Conservation (phyloP, 1,140 invertebrate genomes). For the Drosophila kohkoa region DNA sequence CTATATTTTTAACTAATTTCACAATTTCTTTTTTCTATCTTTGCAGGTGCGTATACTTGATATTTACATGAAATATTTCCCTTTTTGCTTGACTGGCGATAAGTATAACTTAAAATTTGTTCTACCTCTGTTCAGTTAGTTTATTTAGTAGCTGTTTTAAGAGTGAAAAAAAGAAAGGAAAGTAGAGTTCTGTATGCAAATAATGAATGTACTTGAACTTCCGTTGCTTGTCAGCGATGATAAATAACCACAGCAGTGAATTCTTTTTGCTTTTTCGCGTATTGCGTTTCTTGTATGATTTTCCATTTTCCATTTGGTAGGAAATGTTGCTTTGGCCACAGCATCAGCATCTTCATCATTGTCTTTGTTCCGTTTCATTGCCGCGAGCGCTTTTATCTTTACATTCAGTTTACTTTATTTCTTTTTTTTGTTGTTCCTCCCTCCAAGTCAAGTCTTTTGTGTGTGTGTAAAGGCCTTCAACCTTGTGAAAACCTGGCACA, state of each 20-base stretch:
- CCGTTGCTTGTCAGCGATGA: slow-evolving; percentile 1
- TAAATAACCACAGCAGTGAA: slow-evolving; percentile 26
- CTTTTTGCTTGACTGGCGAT: not conserved
- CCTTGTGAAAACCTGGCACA: slow-evolving; percentile 17
- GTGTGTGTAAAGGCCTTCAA: slow-evolving; percentile 24
- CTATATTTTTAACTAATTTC: not conserved
- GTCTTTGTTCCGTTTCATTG: slow-evolving; percentile 64
- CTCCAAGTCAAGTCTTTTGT: slow-evolving; percentile 52
- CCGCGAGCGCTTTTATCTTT: slow-evolving; percentile 74
- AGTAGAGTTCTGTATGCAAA: not conserved
- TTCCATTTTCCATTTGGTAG: slow-evolving; percentile 41
- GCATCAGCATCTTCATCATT: slow-evolving; percentile 57
- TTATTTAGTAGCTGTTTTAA: not conserved
- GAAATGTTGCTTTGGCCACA: slow-evolving; percentile 28
- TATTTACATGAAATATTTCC: not conserved
- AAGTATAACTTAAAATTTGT: slow-evolving; percentile 19
- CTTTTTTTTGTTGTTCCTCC: slow-evolving; percentile 43
- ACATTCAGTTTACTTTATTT: slow-evolving; percentile 78
- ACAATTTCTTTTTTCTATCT: slow-evolving; percentile 19
- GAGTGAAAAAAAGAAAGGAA: not conserved
- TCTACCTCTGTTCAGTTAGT: not conserved
- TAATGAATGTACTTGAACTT: not conserved
- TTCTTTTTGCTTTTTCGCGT: not conserved
- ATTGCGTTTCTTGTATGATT: slow-evolving; percentile 17
- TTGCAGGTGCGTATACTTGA: slow-evolving; percentile 55